Conservation (phyloP, 2,797 vertebrate species). For the Luscinia megarhynchos region DNA sequence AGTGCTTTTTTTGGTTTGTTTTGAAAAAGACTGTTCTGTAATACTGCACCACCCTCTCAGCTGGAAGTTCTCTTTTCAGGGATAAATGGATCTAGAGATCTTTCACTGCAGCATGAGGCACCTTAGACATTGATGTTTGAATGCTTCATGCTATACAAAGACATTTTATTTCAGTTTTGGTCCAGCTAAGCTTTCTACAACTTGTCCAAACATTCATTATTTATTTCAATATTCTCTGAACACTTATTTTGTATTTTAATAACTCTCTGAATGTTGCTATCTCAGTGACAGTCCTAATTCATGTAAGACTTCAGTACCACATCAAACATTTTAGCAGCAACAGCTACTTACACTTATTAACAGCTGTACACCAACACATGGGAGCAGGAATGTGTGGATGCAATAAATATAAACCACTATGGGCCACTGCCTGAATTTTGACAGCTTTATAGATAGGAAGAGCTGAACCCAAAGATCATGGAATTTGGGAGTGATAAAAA, state of each 20-base stretch:
- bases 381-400: not conserved
- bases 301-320: not conserved
- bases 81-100: not conserved
- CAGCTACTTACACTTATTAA: not conserved
- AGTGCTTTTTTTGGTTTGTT: not conserved
- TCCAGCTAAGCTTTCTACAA: not conserved
- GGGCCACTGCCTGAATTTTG: not conserved
- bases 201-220: not conserved
- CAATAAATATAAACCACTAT: not conserved
- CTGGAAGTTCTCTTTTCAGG: not conserved
- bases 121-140: not conserved
- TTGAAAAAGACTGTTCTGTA: not conserved
- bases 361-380: rapidly evolving
- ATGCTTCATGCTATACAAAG: not conserved
- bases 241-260: not conserved
- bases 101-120: not conserved
- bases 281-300: not conserved
- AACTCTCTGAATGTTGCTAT: not conserved
- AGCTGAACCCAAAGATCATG: not conserved
- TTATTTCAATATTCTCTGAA: not conserved
- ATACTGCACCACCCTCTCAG: not conserved
- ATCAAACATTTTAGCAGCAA: not conserved
- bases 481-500: not conserved
- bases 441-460: not conserved
- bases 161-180: not conserved